Base-by-base conservation (phyloP, 2,113 vertebrate genomes). In the Epinephelus cyanopodus region DNA sequence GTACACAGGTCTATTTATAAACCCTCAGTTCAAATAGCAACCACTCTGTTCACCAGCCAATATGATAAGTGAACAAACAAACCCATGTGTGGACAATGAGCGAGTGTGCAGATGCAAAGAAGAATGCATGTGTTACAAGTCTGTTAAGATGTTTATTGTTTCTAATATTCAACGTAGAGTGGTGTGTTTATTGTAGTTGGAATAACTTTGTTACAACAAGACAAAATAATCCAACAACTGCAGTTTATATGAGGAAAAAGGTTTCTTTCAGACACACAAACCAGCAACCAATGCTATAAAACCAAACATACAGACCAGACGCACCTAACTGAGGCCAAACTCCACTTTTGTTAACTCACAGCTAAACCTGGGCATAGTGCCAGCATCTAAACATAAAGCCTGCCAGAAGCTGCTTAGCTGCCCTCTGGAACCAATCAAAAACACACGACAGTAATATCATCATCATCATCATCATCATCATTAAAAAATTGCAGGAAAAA, bases 1-100 rank as follows among this genome's bases (percentile, higher is more conserved):
- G 83, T 76, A 92, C 75, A 89, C 74, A 68, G 64, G 57, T 77
- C 91, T 92, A 93, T 91, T 89, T 92, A 93, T 93, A 94, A 90
- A 88, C 83, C 68, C 27, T 6, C 45, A 77, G 89, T 91, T 93
- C 86, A 93, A 93, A 92, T 85, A 91, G 78, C 87, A 87, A 89
- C 85, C 86, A 75, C 71, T 90, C 61, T 82, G 79, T 78, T 83
- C 80, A 83, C 86, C 33, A 68, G 74, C 86, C 68, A 81, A 72
- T 64, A 79, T 18, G 69, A 88, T 90, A 87, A 83, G 82, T 76
- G 87, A 86, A 72, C 87, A 90, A 85, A 90, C 85, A 91, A 88
- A 84, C 79, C 74, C 23, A 52, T 79, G 79, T 89, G 77, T 85
- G 53, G 60, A 86, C 61, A 80, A 42, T 11, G 6, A 70, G 19